Base-by-base conservation (phyloP, 2,113 vertebrate species). In the Aegithalos caudatus region DNA sequence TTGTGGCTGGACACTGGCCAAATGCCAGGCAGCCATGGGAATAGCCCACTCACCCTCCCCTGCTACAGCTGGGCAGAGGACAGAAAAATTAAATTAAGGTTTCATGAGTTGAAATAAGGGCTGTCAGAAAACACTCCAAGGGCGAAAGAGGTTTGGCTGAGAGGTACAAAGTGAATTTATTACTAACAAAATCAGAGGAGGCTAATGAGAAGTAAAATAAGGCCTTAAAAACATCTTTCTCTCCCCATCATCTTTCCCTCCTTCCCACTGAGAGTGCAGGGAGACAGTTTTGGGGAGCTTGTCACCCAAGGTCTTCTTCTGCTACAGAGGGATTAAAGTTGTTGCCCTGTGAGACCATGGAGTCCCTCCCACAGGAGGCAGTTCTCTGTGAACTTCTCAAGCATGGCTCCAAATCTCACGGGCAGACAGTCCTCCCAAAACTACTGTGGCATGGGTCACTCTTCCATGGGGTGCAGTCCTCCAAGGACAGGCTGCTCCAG, bases 401-500 rank as follows among this genome's bases (percentile, higher is more conserved):
- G 15, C 2, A 0, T 29, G 31, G 56, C 10, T 81, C 66, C 31
- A 48, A 45, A 23, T 71, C 45, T 60, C 37, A 29, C 0, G 1
- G 29, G 3, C 12, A 35, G 37, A n/a, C 9, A 70, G 24, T 12
- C 23, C 8, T 20, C 6, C 33, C 38, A 29, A 23, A 65, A 31
- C 12, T 48, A 20, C 25, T 57, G 23, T 0, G 0, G 0, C 0
- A 0, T 35, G 33, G 19, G 9, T 54, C 42, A 6, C 11, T 27
- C 28, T 40, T 31, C 25, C n/a, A 33, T 1, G 0, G n/a, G 7
- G 3, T 48, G 28, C 51, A 57, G 13, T 5, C 8, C 22, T 22
- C 7, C 42, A 38, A 33, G 42, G 22, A 9, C n/a, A 38, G 42
- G n/a, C 42, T 81, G 42, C n/a, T 80, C 42, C 42, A 38, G 42